Conservation (phyloP, 2,797 vertebrate species). For the Percopsis omiscomaycus region DNA sequence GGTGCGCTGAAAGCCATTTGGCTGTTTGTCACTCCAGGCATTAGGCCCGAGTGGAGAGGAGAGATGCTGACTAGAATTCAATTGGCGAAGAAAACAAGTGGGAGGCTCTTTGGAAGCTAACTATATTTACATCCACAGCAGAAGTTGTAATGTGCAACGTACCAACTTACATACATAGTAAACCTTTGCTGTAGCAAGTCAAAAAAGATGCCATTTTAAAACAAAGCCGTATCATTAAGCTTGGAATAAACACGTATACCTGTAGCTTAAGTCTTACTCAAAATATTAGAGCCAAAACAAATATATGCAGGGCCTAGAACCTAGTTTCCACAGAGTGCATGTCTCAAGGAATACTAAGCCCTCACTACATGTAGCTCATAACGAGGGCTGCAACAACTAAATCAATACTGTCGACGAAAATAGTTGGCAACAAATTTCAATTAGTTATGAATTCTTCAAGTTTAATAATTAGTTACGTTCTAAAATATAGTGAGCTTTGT, state of each 20-base stretch:
- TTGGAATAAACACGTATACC: slow-evolving; percentile 16
- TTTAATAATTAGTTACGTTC: no score
- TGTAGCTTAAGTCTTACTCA: no score
- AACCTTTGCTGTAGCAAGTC: slow-evolving; percentile 29
- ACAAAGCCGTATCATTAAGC: slow-evolving; percentile 39
- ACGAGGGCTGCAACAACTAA: no score
- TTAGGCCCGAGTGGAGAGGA: slow-evolving; percentile 83
- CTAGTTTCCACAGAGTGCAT: slow-evolving; percentile 2
- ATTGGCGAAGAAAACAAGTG: slow-evolving; percentile 81
- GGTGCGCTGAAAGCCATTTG: slow-evolving; percentile 93
- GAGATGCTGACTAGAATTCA: slow-evolving; percentile 88
- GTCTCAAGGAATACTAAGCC: slow-evolving; percentile 33
- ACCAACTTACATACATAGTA: slow-evolving; percentile 32
- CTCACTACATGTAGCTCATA: no score
- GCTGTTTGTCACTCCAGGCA: slow-evolving; percentile 86
- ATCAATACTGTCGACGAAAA: no score
- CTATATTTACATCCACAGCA: slow-evolving; percentile 59
- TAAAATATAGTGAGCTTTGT: no score
- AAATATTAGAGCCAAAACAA: no score
- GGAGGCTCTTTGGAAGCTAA: slow-evolving; percentile 60
- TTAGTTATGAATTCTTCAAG: no score
- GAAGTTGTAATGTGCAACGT: slow-evolving; percentile 42
- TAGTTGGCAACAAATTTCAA: no score
- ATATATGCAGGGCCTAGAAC: no score
- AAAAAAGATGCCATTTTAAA: slow-evolving; percentile 36